A percentile compares a stretch with the other conserved stretches of the same genome.
These are phyloP conservation scores for Phataginus tricuspis DNA, from an alignment of 2,797 vertebrate genomes.

Conservation along the genomic window DNA sequence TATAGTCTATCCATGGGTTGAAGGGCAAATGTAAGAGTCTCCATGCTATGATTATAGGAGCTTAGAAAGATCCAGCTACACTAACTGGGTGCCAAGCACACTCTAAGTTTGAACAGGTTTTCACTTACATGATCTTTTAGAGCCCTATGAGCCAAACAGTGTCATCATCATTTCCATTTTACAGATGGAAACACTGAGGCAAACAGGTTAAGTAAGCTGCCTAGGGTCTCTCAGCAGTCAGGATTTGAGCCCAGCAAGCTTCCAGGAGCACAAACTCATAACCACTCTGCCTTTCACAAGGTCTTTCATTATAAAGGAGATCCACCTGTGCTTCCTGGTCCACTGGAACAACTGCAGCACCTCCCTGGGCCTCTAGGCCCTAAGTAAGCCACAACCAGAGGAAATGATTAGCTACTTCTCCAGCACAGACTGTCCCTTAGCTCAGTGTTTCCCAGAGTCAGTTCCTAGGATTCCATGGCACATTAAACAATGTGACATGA, in stretches of 20 bases:
- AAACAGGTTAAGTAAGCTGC: not conserved
- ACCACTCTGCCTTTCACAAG: not conserved
- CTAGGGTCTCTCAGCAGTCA: not conserved
- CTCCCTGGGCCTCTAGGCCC: not conserved
- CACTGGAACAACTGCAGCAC: not conserved
- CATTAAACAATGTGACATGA: not conserved
- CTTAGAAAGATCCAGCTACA: not conserved
- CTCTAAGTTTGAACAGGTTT: not conserved
- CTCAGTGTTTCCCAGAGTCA: not conserved
- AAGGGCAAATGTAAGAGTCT: not conserved
- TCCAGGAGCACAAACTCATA: not conserved
- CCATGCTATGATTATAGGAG: fast-evolving
- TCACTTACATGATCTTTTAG: not conserved
- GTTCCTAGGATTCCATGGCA: not conserved
- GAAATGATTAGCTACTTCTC: not conserved
- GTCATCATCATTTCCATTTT: not conserved
- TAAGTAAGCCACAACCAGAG: not conserved
- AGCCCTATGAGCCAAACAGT: not conserved
- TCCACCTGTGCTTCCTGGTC: not conserved
- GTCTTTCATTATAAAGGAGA: not conserved
- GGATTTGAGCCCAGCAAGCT: not conserved
- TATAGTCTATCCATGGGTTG: not conserved
- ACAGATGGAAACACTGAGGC: not conserved
- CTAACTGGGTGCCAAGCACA: not conserved
- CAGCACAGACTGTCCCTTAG: not conserved